Percentiles rank a stretch among this genome's conserved stretches.
phyloP scores from a whole-genome alignment of 2,888 invertebrate species.

The Pseudococcus jackbeardsleyi region DNA sequence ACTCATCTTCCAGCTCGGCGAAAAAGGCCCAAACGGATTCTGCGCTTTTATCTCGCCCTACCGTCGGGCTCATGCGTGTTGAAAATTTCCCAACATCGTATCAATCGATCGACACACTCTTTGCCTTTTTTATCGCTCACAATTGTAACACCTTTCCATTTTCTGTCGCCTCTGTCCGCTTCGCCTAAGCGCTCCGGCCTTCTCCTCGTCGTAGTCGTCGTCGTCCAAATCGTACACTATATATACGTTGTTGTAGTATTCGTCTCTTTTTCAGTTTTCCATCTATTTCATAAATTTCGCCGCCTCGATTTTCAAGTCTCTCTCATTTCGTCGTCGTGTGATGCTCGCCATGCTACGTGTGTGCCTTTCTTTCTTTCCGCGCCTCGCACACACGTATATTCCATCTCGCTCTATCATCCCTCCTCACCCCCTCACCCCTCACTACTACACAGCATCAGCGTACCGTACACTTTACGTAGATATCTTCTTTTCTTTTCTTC shows the following conservation, averaged over 20 bases:
- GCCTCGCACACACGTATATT: too few species aligned
- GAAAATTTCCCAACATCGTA: constrained; percentile 58
- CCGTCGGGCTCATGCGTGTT: constrained; percentile 59
- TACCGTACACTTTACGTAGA: background rate
- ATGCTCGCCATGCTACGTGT: background rate
- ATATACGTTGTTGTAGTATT: constrained; percentile 9
- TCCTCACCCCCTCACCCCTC: too few species aligned
- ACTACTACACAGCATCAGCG: too few species aligned
- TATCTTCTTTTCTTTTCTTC: background rate
- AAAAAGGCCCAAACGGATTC: constrained; percentile 60
- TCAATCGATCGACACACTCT: constrained; percentile 63
- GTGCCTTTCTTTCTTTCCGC: background rate
- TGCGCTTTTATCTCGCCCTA: constrained; percentile 57
- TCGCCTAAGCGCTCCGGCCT: background rate
- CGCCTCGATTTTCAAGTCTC: constrained; percentile 51
- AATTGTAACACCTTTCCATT: constrained; percentile 62
- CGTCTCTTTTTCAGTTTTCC: constrained; percentile 54
- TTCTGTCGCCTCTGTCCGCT: constrained; percentile 55
- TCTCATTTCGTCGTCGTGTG: background rate
- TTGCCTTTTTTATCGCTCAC: constrained; percentile 59
- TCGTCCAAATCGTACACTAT: background rate
- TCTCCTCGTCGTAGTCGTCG: background rate
- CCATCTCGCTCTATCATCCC: background rate
- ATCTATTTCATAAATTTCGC: constrained; percentile 53
- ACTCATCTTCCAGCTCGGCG: constrained; percentile 55